These are phyloP conservation scores for Grammomys surdaster DNA, from an alignment of 2,113 vertebrate genomes.

Conservation along the genomic window DNA sequence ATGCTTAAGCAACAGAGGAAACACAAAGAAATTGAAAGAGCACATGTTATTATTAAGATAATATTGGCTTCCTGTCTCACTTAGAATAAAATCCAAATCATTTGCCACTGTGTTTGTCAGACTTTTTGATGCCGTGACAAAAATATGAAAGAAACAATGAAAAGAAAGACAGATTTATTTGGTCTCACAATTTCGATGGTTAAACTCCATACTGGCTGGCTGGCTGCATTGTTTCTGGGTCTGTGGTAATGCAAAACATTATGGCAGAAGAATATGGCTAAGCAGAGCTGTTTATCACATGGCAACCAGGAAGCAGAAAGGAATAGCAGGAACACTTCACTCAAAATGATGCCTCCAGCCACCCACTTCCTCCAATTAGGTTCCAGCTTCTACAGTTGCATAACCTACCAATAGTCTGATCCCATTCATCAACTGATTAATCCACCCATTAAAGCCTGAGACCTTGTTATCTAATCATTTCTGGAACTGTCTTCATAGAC, in stretches of 20 bases:
- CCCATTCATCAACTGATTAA: background rate
- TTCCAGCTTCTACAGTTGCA: background rate
- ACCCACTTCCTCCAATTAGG: background rate
- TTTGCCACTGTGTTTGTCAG: slow-evolving; percentile 13
- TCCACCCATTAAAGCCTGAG: background rate
- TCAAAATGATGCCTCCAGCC: background rate
- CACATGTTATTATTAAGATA: slow-evolving; percentile 14
- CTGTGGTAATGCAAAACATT: background rate
- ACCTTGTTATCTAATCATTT: background rate
- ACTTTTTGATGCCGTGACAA: background rate
- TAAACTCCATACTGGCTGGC: background rate
- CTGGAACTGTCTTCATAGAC: background rate
- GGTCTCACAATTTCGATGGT: background rate
- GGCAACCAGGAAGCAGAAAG: background rate
- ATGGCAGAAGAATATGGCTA: background rate
- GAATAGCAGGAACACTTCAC: background rate
- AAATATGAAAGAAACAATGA: background rate
- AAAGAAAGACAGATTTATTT: background rate
- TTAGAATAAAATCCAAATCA: slow-evolving; percentile 57
- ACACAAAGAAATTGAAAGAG: slow-evolving; percentile 42
- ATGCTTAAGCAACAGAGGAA: slow-evolving; percentile 31
- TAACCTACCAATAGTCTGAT: background rate
- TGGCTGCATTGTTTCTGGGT: background rate
- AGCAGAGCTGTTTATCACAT: background rate
- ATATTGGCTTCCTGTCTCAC: slow-evolving; percentile 26